Conservation (phyloP, 30 jellyfish, hydroid and myxozoan genomes). For the Morbakka virulenta region DNA sequence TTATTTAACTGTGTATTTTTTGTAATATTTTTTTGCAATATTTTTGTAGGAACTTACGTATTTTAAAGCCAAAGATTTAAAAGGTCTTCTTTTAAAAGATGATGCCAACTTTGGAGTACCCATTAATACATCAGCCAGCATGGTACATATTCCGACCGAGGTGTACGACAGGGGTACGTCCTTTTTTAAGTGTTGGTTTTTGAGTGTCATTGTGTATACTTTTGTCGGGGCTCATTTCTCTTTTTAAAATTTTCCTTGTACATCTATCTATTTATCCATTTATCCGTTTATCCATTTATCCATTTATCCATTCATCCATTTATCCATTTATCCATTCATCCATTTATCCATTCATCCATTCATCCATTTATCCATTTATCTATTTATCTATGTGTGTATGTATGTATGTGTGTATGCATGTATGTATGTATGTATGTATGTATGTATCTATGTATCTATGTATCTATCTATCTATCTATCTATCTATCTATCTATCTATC, state of each 20-base stretch:
- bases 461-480: too few relatives aligned
- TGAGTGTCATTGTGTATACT: not conserved
- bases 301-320: too few relatives aligned
- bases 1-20: not conserved
- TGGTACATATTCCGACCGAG: constrained; percentile 78
- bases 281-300: too few relatives aligned
- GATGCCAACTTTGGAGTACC: constrained; percentile 72
- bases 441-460: too few relatives aligned
- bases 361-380: too few relatives aligned
- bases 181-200: not conserved
- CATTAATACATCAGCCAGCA: constrained; percentile 65
- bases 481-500: too few relatives aligned
- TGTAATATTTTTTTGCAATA: not conserved
- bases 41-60: constrained; percentile 32
- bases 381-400: too few relatives aligned
- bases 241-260: not conserved
- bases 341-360: too few relatives aligned
- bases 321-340: too few relatives aligned
- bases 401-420: too few relatives aligned
- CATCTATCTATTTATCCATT: too few relatives aligned
- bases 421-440: not conserved
- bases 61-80: constrained; percentile 46
- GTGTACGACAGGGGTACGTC: constrained; percentile 62
- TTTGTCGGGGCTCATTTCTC: not conserved
- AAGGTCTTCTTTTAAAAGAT: constrained; percentile 42